Conservation (phyloP, 1,140 invertebrate genomes). For the Halictus rubicundus region DNA sequence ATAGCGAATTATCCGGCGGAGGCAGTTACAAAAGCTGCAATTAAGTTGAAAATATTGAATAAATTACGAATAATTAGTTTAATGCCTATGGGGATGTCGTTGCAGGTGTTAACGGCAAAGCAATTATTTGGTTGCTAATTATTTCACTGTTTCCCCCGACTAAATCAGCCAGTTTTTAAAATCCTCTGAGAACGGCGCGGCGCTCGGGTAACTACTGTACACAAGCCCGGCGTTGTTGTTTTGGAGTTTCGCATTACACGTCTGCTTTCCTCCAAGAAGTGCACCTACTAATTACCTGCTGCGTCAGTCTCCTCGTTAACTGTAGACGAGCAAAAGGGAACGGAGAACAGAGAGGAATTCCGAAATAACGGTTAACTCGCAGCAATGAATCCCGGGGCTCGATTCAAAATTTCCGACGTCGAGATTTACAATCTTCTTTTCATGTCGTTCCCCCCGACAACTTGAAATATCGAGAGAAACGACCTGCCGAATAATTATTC, state of each 20-base stretch:
- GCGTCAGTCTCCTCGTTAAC: conserved; percentile 66
- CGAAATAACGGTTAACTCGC: conserved; percentile 38
- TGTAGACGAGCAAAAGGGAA: conserved; percentile 45
- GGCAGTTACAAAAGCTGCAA: too few relatives aligned
- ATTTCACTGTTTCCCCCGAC: neutral
- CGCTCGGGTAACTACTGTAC: conserved; percentile 40
- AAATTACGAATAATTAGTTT: neutral
- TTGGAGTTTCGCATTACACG: conserved; percentile 59
- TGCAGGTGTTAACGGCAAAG: neutral
- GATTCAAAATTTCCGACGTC: conserved; percentile 11
- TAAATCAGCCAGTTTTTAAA: conserved; percentile 24
- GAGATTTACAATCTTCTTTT: conserved; percentile 1
- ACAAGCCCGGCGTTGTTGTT: conserved; percentile 51
- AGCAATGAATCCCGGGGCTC: conserved; percentile 27
- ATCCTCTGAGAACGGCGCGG: conserved; percentile 4
- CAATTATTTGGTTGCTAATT: conserved; percentile 22
- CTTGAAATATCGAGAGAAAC: neutral
- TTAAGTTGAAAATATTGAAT: neutral
- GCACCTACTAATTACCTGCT: conserved; percentile 61
- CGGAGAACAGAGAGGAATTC: conserved; percentile 17
- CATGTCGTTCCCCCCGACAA: neutral
- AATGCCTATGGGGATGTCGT: neutral
- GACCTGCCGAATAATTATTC: neutral
- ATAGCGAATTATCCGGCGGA: too few relatives aligned
- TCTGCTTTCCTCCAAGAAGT: conserved; percentile 63